Base-by-base conservation (phyloP, 2,888 invertebrate species). In the Drosophila suboccidentalis region DNA sequence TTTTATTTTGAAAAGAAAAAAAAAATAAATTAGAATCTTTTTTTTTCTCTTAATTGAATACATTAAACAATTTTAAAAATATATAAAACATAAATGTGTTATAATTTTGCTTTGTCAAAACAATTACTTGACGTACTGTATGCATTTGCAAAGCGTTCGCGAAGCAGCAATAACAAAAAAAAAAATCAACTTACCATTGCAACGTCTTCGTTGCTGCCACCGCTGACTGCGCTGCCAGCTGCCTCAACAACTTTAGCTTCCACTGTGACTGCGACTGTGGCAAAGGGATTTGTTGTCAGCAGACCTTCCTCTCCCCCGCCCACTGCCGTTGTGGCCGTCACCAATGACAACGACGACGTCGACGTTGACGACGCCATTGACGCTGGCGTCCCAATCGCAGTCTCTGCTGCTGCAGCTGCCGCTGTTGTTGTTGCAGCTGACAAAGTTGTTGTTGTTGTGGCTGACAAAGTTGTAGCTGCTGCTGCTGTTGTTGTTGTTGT, bases 151-250 rank as follows among this genome's bases (percentile, higher is more conserved):
- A 72, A 71, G 72, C 65, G 60, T 44, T 46, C 22, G 64, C 64
- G 41, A 57, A 66, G 54, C 55, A 22, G 34, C 13, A 17, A 39
- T 4, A 17, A 38, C 11, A 46, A 34, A 43, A 44, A 71, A 59
- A 38, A 47, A 62, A 73, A 76, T 78, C 67, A 82, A 90, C 90
- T 90, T 82, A 90, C 90, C 90, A 87, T 75, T 84, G 81, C 80
- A 77, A 71, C 86, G 70, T 84, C 88, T 77, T 75, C 82, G 64
- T 36, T 17, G 51, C 50, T 1, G 50, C 39, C n/a, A 57, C 73
- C 29, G n/a, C 46, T 58, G 57, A 29, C 29, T 17, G 17, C 44
- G 50, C 47, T 43, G 55, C 68, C 19, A 9, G 43, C 63, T 55
- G 46, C 62, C 51, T 67, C 78, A 39, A 51, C 64, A 26, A 51